phyloP scores from a whole-genome alignment of 2,113 vertebrate genomes.

The Pontoporia blainvillei region DNA sequence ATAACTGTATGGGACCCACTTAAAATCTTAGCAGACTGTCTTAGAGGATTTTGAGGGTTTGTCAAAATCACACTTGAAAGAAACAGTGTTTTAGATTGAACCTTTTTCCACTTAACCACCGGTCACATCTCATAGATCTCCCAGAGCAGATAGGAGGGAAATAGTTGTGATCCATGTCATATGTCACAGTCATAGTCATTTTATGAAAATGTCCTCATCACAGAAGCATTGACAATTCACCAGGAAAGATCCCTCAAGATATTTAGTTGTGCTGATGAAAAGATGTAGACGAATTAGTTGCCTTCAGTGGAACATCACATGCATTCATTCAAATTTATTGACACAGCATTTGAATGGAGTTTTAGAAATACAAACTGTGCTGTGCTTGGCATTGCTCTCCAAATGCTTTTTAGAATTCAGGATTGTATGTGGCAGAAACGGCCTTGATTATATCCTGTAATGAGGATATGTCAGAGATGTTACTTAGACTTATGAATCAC shows the following conservation, averaged over 20 bases:
- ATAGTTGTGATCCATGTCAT: not conserved
- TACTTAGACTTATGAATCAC: constrained; percentile 19
- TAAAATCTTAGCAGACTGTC: not conserved
- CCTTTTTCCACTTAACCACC: not conserved
- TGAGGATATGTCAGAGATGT: not conserved
- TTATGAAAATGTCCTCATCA: not conserved
- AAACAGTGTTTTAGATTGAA: not conserved
- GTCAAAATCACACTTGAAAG: not conserved
- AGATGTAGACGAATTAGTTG: not conserved
- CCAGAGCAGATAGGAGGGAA: not conserved
- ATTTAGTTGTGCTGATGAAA: not conserved
- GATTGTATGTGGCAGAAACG: not conserved
- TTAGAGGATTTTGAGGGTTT: not conserved
- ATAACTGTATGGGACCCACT: not conserved
- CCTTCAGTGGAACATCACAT: not conserved
- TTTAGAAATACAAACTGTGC: not conserved
- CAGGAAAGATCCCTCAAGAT: not conserved
- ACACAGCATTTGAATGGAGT: not conserved
- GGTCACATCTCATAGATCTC: not conserved
- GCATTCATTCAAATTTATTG: not conserved
- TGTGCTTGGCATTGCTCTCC: not conserved
- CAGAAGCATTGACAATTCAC: not conserved
- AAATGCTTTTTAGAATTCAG: not conserved
- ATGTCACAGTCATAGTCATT: not conserved
- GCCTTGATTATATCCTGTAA: not conserved